Conservation (phyloP, 2,113 vertebrate species). For the Phalacrocorax brasilianus region DNA sequence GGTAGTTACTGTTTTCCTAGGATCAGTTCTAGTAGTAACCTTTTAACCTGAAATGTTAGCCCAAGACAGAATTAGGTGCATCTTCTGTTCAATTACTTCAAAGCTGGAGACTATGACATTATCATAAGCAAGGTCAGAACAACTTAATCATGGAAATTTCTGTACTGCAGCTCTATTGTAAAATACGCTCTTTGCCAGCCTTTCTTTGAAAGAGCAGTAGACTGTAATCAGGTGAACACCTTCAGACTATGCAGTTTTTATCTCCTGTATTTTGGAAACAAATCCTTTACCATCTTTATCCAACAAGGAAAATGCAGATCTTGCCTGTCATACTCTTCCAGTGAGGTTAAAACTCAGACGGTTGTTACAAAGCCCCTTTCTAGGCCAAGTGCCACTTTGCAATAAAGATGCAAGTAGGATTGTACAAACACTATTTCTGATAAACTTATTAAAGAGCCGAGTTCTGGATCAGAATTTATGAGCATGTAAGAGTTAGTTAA, state of each 20-base stretch:
- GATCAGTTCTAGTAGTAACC: neutral
- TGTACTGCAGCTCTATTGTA: neutral
- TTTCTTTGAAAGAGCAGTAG: neutral
- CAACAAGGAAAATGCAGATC: neutral
- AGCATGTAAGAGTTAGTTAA: neutral
- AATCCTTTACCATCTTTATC: neutral
- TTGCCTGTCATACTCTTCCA: neutral
- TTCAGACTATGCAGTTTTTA: neutral
- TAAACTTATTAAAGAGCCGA: neutral
- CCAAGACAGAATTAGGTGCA: neutral
- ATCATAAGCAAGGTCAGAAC: neutral
- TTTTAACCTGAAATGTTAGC: neutral
- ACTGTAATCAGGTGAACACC: neutral
- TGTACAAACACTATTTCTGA: neutral
- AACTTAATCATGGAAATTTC: neutral
- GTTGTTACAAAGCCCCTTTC: neutral
- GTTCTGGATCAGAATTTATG: neutral
- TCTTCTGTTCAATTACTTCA: neutral
- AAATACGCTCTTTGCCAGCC: neutral
- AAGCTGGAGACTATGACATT: neutral
- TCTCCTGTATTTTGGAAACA: neutral
- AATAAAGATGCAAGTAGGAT: neutral
- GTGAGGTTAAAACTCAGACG: neutral
- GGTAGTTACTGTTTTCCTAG: neutral
- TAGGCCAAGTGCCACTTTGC: neutral